A percentile compares a stretch with the other conserved stretches of the same genome.
Evolutionary conservation across 2,113 vertebrate species (phyloP).

Genomic region (Cyprinodon brontotheroides): DNA sequence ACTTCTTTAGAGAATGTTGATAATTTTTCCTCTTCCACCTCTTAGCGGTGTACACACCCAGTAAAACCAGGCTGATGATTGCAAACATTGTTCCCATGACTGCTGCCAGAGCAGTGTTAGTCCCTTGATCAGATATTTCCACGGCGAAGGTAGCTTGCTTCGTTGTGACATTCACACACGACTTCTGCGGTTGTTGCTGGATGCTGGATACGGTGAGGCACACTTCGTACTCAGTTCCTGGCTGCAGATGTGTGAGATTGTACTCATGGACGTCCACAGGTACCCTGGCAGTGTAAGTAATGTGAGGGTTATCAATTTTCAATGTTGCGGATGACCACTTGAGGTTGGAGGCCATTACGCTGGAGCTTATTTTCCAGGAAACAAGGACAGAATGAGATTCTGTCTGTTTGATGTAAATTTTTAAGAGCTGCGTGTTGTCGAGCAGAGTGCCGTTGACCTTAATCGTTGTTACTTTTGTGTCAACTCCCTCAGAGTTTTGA

Average conservation of each 20-base stretch:
- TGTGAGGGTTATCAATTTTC: conserved; percentile 98
- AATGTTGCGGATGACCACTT: conserved; percentile 98
- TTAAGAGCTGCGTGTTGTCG: conserved; percentile 91
- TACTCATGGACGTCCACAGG: conserved; percentile 97
- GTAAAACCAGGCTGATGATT: conserved; percentile 87
- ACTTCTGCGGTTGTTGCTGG: conserved; percentile 91
- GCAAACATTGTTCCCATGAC: conserved; percentile 95
- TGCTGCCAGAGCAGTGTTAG: conserved; percentile 90
- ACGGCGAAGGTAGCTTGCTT: conserved; percentile 86
- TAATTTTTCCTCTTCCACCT: conserved; percentile 97
- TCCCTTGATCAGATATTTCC: conserved; percentile 88
- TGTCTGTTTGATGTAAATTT: conserved; percentile 91
- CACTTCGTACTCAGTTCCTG: conserved; percentile 94
- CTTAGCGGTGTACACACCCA: conserved; percentile 88
- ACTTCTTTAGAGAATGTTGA: conserved; percentile 96
- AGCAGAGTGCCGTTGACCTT: conserved; percentile 93
- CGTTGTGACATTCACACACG: conserved; percentile 97
- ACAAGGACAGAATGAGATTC: conserved; percentile 94
- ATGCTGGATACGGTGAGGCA: conserved; percentile 93
- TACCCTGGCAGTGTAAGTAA: conserved; percentile 95
- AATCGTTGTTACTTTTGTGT: conserved; percentile 89
- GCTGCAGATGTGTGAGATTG: conserved; percentile 94
- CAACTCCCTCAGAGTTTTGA: conserved; percentile 92
- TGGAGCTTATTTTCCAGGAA: conserved; percentile 95
- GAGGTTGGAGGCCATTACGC: conserved; percentile 92